Conservation (phyloP, 2,113 vertebrate species). For the Daubentonia madagascariensis region DNA sequence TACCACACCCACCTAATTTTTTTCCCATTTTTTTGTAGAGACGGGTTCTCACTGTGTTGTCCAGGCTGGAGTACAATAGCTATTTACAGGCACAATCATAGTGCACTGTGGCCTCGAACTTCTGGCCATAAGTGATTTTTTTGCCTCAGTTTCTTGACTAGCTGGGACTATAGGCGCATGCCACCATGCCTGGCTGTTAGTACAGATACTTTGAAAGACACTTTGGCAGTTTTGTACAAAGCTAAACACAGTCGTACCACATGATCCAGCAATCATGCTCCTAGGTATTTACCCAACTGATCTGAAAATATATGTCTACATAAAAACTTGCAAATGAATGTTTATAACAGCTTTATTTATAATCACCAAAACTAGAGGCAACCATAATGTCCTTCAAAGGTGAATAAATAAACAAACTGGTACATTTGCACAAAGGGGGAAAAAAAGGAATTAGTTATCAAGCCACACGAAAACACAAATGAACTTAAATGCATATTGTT, state of each 20-base stretch:
- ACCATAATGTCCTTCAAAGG: background rate
- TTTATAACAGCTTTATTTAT: background rate
- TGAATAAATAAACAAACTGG: background rate
- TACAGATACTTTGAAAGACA: background rate
- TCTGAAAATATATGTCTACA: background rate
- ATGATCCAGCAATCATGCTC: background rate
- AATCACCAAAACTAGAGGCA: background rate
- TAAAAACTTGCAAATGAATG: background rate
- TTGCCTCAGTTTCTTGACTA: too few relatives aligned
- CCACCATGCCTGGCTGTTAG: too few relatives aligned
- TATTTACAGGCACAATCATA: too few relatives aligned
- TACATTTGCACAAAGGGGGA: background rate
- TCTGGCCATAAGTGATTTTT: too few relatives aligned
- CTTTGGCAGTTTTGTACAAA: background rate
- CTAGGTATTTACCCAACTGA: background rate
- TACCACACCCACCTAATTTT: too few relatives aligned
- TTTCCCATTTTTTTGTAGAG: too few relatives aligned
- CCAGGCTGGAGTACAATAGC: too few relatives aligned
- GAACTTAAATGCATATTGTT: background rate
- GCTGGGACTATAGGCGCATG: too few relatives aligned
- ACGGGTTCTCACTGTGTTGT: too few relatives aligned
- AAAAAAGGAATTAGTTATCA: background rate
- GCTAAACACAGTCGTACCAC: background rate
- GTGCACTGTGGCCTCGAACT: background rate
- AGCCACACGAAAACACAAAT: background rate